Percentiles rank a stretch among this genome's conserved stretches.
Evolutionary conservation across 2,888 invertebrate genomes (phyloP).

Genomic region (Rhopalosiphum nymphaeae): DNA sequence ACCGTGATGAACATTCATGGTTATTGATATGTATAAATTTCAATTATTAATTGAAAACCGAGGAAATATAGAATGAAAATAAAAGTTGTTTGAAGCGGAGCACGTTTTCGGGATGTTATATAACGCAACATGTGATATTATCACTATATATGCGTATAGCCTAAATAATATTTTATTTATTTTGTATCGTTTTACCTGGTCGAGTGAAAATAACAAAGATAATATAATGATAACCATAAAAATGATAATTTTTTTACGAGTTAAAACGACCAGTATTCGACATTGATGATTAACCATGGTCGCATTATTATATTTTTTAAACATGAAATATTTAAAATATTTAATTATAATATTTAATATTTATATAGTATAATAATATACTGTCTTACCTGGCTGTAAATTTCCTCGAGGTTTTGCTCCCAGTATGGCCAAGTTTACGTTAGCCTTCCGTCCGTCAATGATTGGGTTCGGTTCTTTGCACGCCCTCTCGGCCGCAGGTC

Average conservation of each 20-base stretch:
- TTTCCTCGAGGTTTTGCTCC: conserved; percentile 96
- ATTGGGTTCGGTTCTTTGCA: conserved; percentile 99
- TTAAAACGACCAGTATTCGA: not conserved
- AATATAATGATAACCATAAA: not conserved
- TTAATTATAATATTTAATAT: no score
- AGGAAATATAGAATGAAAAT: not conserved
- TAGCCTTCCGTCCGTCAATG: conserved; percentile 97
- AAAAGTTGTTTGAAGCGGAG: not conserved
- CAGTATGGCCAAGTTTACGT: conserved; percentile 96
- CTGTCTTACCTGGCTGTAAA: conserved; percentile 80
- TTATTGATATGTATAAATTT: not conserved
- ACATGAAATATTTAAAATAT: not conserved
- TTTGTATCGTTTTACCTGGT: not conserved
- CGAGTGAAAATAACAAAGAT: not conserved
- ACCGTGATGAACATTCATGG: not conserved
- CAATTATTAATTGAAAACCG: not conserved
- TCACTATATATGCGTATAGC: not conserved
- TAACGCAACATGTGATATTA: not conserved
- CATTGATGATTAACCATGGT: not conserved
- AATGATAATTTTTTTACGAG: not conserved
- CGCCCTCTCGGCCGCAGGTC: conserved; percentile 93
- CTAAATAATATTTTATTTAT: not conserved
- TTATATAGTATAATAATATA: not conserved
- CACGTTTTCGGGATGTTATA: not conserved
- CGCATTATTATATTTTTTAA: not conserved